Percentiles rank a stretch among this genome's conserved stretches.
Evolutionary conservation across 2,797 vertebrate species (phyloP).

Genomic region (Sebastiscus tertius): DNA sequence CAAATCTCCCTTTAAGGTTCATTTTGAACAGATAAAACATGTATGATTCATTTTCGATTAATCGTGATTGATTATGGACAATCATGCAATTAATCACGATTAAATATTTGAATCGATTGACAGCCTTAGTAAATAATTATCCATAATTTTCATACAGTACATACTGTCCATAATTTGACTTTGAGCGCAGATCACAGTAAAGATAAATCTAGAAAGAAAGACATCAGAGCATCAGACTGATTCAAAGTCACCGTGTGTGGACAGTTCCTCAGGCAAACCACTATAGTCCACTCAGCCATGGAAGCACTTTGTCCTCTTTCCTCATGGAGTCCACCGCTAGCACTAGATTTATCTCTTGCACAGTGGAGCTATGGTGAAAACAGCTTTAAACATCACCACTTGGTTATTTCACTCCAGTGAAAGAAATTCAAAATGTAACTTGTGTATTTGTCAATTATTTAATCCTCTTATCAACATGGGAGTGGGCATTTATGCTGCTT

Average conservation of each 20-base stretch:
- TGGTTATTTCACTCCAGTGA: neutral
- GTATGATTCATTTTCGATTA: no score
- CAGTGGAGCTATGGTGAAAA: neutral
- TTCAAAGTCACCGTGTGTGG: neutral
- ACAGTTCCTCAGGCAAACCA: neutral
- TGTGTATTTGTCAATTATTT: no score
- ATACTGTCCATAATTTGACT: neutral
- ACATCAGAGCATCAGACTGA: neutral
- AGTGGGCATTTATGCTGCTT: no score
- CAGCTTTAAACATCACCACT: neutral
- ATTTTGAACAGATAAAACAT: no score
- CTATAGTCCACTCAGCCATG: neutral
- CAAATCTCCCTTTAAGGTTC: no score
- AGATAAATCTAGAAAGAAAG: neutral
- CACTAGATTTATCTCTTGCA: neutral
- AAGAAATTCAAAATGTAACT: no score
- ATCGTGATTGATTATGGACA: no score
- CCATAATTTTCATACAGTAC: neutral
- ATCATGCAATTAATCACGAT: no score
- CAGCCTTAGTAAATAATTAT: neutral
- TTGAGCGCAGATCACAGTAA: neutral
- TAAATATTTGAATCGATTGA: no score
- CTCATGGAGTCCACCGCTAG: neutral
- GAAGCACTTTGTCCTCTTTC: slow-evolving; percentile 10
- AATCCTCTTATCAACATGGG: no score